These are phyloP conservation scores for Heliconius ethilla DNA, from an alignment of 2,888 invertebrate genomes.

Conservation along the genomic window DNA sequence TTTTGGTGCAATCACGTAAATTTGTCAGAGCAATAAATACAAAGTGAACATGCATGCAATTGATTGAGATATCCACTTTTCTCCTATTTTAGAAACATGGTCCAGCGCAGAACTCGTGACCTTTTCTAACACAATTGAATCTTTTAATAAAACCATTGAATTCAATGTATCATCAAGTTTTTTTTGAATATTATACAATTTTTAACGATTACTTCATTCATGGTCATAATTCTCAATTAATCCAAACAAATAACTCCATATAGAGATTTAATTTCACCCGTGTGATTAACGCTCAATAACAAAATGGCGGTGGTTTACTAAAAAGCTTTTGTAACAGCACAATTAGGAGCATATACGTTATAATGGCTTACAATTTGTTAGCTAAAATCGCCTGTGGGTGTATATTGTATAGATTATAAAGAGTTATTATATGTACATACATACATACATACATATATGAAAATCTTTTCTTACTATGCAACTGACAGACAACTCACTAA, in stretches of 20 bases:
- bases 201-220: neutral
- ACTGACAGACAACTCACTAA: neutral
- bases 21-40: too few relatives aligned
- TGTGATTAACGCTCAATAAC: conserved; percentile 9
- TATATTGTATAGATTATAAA: conserved; percentile 29
- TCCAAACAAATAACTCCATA: neutral
- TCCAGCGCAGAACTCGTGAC: too few relatives aligned
- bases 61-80: neutral
- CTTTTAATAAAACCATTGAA: neutral
- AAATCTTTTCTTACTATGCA: neutral
- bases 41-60: neutral
- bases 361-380: conserved; percentile 34
- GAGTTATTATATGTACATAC: conserved; percentile 4
- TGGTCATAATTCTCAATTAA: neutral
- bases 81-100: neutral
- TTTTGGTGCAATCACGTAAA: too few relatives aligned
- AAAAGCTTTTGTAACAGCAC: conserved; percentile 36
- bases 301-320: conserved; percentile 6
- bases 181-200: neutral
- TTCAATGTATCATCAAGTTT: neutral
- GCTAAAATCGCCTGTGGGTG: conserved; percentile 36
- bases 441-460: too few relatives aligned
- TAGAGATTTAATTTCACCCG: conserved; percentile 21
- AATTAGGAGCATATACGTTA: conserved; percentile 29
- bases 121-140: neutral